Evolutionary conservation across 1,140 invertebrate genomes (phyloP).

Genomic region (Drosophila bipectinata): DNA sequence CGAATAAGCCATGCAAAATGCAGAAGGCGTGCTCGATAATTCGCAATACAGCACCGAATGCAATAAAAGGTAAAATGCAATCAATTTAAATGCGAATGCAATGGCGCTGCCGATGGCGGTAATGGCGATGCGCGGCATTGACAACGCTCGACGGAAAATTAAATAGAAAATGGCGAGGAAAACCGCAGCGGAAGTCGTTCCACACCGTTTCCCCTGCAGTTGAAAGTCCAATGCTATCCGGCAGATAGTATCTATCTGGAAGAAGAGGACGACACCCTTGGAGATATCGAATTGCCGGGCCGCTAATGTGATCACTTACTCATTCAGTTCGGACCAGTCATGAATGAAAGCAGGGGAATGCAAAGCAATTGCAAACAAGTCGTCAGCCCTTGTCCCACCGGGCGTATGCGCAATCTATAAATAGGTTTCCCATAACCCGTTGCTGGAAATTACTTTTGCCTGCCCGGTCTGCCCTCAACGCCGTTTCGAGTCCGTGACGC

Average conservation of each 20-base stretch:
- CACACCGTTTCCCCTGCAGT: constrained; percentile 6
- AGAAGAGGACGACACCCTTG: constrained; percentile 2
- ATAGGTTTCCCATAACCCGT: constrained; percentile 40
- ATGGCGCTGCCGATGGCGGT: constrained; percentile 31
- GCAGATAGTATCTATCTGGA: constrained; percentile 17
- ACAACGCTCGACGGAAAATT: constrained; percentile 66
- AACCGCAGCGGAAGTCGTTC: constrained; percentile 44
- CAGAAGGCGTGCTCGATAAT: constrained; percentile 38
- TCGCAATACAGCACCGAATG: constrained; percentile 46
- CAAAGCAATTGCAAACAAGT: constrained; percentile 51
- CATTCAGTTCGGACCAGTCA: constrained; percentile 36
- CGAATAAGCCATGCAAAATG: constrained; percentile 18
- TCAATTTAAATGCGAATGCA: constrained; percentile 66
- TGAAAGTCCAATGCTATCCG: background rate
- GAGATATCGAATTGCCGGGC: constrained; percentile 20
- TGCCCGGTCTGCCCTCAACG: constrained; percentile 27
- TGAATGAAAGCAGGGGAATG: constrained; percentile 62
- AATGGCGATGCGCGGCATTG: constrained; percentile 41
- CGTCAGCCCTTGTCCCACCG: constrained; percentile 22
- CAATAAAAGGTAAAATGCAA: constrained; percentile 77
- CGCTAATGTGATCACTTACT: constrained; percentile 32
- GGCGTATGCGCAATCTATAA: constrained; percentile 71
- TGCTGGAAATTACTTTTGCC: constrained; percentile 22
- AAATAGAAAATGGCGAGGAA: constrained; percentile 55
- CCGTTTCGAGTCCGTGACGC: constrained; percentile 50